These are phyloP conservation scores for Ranitomeya imitator DNA, from an alignment of 2,113 vertebrate species.

Conservation along the genomic window DNA sequence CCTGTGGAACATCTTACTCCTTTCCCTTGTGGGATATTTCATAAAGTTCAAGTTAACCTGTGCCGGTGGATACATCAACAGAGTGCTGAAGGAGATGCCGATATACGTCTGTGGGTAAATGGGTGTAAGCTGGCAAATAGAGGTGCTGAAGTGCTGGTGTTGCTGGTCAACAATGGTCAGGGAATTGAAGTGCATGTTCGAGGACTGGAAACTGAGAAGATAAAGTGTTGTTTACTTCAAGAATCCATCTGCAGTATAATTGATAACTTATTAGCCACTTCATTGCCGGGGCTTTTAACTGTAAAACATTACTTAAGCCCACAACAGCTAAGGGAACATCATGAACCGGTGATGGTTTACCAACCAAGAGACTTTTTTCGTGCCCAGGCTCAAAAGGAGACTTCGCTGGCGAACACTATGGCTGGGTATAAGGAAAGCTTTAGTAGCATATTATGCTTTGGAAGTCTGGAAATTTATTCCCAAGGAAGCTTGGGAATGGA, in stretches of 20 bases:
- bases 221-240: conserved; percentile 89
- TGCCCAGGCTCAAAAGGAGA: conserved; percentile 87
- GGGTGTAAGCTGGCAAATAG: conserved; percentile 87
- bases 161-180: conserved; percentile 97
- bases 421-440: conserved; percentile 96
- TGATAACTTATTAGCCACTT: conserved; percentile 89
- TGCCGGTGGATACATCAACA: conserved; percentile 97
- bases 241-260: conserved; percentile 92
- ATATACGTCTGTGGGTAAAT: conserved; percentile 91
- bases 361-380: conserved; percentile 96
- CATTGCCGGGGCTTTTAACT: conserved; percentile 87
- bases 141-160: conserved; percentile 86
- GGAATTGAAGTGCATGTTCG: conserved; percentile 93
- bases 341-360: conserved; percentile 95
- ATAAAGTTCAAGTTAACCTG: conserved; percentile 97
- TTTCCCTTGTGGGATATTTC: conserved; percentile 94
- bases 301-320: conserved; percentile 95
- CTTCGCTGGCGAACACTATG: conserved; percentile 92
- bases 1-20: conserved; percentile 93
- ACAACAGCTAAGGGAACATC: conserved; percentile 92
- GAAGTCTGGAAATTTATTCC: conserved; percentile 89
- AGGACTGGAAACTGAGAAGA: conserved; percentile 83
- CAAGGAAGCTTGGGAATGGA: conserved; percentile 87
- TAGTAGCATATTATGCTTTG: conserved; percentile 90
- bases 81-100: conserved; percentile 82